Evolutionary conservation across 2,888 invertebrate genomes (phyloP), one percentile per base, ranked within the genome.

Genomic region (Spisula solida): DNA sequence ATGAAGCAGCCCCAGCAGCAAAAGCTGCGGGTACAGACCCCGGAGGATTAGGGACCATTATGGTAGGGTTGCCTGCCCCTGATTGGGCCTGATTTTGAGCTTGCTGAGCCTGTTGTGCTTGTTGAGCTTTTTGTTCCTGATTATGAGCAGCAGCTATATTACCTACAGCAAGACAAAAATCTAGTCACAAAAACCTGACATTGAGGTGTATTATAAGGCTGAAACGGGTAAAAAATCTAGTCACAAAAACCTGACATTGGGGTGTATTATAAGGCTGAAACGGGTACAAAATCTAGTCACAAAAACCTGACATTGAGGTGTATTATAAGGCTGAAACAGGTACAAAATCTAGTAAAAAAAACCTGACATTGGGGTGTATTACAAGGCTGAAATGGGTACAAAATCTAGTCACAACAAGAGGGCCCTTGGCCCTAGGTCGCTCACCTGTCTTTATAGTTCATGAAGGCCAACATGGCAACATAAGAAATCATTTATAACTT

Each of bases 31-130:
- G 75, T n/a, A 91, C 87, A 70, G 90, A 88, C 25, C 89, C 90
- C 18, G 85, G 86, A 66, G 90, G 88, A 56, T 89, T 91, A 60
- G 90, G 87, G 88, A 85, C 84, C 87, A 88, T 87, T 25, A 86
- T 83, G 29, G 90, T 91, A 29, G 92, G 88, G 47, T 90, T 89
- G 85, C 88, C 89, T 87, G 92, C 90, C 88, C 91, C 92, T 85
- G 88, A 89, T 34, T 79, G 85, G 78, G 92, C 90, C 41, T 78
- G 85, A 80, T 89, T 88, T 79, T 82, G 87, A 31, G 82, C 60
- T 51, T 81, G 86, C 55, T 86, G 84, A 86, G 86, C 81, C 60
- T 41, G 41, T 34, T 79, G 85, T 55, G 92, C 90, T 31, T 78
- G 85, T 41, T 41, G 41, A 8, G 41, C 41, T 41, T 41, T 41